Evolutionary conservation across 2,888 invertebrate species (phyloP).

Genomic region (Dorcus parallelipipedus): DNA sequence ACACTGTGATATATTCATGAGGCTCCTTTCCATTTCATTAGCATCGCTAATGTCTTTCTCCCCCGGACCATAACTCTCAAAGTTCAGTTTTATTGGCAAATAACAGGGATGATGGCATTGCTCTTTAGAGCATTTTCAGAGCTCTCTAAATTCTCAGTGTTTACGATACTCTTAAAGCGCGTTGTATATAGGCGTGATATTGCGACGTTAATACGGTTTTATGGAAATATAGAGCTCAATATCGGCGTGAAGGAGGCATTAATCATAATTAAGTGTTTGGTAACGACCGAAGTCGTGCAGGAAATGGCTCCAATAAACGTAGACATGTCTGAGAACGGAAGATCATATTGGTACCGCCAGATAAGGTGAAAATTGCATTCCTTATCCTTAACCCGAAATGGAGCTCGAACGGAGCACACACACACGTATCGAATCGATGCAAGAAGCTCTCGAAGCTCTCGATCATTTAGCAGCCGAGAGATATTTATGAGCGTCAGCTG

Average conservation of each 20-base stretch:
- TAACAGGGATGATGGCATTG: conserved; percentile 36
- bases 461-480: conserved; percentile 14
- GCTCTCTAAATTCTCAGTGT: conserved; percentile 37
- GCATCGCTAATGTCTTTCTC: conserved; percentile 36
- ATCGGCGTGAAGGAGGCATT: conserved; percentile 48
- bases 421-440: conserved; percentile 20
- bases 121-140: conserved; percentile 31
- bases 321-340: conserved; percentile 42
- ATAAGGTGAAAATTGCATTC: conserved; percentile 46
- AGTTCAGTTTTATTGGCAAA: conserved; percentile 41
- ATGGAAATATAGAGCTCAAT: conserved; percentile 58
- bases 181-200: conserved; percentile 41
- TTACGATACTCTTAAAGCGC: conserved; percentile 40
- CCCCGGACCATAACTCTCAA: conserved; percentile 35
- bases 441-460: conserved; percentile 7
- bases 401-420: conserved; percentile 26
- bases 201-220: conserved; percentile 57
- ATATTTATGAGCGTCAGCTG: conserved; percentile 23
- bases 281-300: conserved; percentile 41
- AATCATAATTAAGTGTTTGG: conserved; percentile 47
- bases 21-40: conserved; percentile 38
- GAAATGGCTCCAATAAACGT: conserved; percentile 45
- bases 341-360: conserved; percentile 42
- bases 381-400: conserved; percentile 35
- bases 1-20: conserved; percentile 34